These are phyloP conservation scores for Microcebus lehilahytsara DNA, from an alignment of 2,113 vertebrate species.

Conservation along the genomic window DNA sequence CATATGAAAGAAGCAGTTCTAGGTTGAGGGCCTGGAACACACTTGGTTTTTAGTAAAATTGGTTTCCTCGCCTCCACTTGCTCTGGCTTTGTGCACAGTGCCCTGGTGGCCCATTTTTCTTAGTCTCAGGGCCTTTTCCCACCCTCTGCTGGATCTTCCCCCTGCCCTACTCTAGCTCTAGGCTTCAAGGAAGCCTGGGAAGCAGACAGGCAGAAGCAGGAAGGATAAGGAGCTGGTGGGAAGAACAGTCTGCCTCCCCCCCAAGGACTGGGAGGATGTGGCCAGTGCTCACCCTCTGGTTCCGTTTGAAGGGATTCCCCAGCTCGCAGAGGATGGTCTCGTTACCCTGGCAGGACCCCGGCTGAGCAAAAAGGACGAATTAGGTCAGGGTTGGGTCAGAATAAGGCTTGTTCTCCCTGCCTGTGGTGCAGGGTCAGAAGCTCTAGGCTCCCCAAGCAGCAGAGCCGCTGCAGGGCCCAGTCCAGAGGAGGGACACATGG, in stretches of 20 bases:
- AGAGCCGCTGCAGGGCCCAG: background rate
- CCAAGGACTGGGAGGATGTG: background rate
- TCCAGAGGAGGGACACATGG: background rate
- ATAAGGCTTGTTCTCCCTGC: background rate
- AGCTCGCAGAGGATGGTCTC: constrained; percentile 88
- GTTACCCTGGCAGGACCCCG: constrained; percentile 77
- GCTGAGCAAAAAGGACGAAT: constrained; percentile 61
- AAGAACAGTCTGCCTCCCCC: background rate
- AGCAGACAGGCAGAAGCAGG: background rate
- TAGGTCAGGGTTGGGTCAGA: background rate
- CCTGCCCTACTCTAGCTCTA: background rate
- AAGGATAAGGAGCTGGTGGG: background rate
- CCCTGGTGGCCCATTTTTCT: background rate
- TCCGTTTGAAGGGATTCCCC: constrained; percentile 93
- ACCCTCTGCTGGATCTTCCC: background rate
- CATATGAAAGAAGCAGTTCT: background rate
- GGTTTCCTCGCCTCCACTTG: background rate
- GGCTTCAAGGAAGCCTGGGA: background rate
- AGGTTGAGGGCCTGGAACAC: background rate
- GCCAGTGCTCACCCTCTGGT: constrained; percentile 85
- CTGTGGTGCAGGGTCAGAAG: background rate
- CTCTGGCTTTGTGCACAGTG: background rate
- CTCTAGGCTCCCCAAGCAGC: background rate
- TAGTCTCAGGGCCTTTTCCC: background rate
- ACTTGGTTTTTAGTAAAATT: background rate